Percentiles rank a stretch among this genome's conserved stretches.
Conservation (phyloP, 2,797 vertebrate species). For the Anguilla marmorata region DNA sequence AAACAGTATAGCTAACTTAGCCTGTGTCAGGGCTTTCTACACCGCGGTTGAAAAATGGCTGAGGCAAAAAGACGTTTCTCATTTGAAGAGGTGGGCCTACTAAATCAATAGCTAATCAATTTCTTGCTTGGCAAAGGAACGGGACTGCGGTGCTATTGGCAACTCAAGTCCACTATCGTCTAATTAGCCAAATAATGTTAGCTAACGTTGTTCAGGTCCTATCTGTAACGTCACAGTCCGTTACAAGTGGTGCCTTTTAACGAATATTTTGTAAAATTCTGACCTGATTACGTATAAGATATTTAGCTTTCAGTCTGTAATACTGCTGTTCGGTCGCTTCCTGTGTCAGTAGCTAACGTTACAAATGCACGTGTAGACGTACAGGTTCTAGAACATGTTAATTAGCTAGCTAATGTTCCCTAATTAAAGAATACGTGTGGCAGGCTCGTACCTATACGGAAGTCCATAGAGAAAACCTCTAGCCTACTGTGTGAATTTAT, state of each 20-base stretch:
- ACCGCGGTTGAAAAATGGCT: constrained; percentile 56
- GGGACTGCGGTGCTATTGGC: not conserved
- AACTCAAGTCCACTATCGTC: not conserved
- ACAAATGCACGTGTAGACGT: too few relatives aligned
- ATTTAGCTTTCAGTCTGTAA: not conserved
- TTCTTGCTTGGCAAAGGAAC: not conserved
- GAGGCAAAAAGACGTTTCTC: constrained; percentile 47
- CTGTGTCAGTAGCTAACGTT: not conserved
- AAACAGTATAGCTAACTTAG: not conserved
- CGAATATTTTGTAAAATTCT: not conserved
- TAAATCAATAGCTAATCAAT: not conserved
- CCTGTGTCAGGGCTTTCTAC: not conserved
- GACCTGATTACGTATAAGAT: not conserved
- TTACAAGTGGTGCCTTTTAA: not conserved
- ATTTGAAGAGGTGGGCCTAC: constrained; percentile 12
- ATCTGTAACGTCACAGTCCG: not conserved
- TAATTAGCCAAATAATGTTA: not conserved
- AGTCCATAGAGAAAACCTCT: too few relatives aligned
- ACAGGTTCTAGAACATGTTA: too few relatives aligned
- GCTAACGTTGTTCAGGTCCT: not conserved
- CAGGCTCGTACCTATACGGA: too few relatives aligned
- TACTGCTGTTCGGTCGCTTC: not conserved
- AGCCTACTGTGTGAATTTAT: not conserved
- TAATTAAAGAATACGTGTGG: too few relatives aligned
- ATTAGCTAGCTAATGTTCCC: too few relatives aligned